Evolutionary conservation across 2,888 invertebrate species (phyloP), one percentile per base, ranked within the genome.

Genomic region (Physocephala rufipes): DNA sequence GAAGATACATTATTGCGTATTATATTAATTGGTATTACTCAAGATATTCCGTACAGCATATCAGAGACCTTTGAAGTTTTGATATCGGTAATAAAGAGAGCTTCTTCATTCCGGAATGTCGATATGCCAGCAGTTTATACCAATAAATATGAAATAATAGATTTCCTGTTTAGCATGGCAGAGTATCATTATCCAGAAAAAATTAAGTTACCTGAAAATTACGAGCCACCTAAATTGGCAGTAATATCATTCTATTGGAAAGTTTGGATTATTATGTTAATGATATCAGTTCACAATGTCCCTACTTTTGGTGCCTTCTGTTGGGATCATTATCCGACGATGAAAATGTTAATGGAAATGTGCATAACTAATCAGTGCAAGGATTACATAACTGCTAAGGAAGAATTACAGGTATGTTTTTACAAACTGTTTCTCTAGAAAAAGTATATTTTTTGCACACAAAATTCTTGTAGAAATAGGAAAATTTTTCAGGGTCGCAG

Each of bases 181-280:
- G 92, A 94, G 77, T 98, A 97, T 87, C 93, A 93, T 81, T 94
- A 96, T 82, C 97, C 97, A 0, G 97, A 97, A 79, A 96, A 95
- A 81, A 96, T 97, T 78, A 91, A 91, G 4, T 87, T 97, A 72
- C 97, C 98, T 0, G 85, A 90, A 16, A 95, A 94, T 87, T 95
- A 87, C 83, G 88, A 87, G 49, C 93, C 97, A 0, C 97, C 97
- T 0, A 91, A 92, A 76, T 87, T 98, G 80, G 97, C 96, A 1
- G 96, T 98, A 79, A 92, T 95, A n/a, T 92, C 92, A 72, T 88
- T 94, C 70, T 98, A 97, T 86, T 98, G 98, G 98, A 96, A 96
- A 86, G 93, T 93, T 24, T 97, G 97, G 97, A 88, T 91, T 51
- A 91, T 95, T 81, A 87, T 98, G 77, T 87, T 96, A 55, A 93